A percentile compares a stretch with the other conserved stretches of the same genome.
phyloP scores from a whole-genome alignment of 2,113 vertebrate species.

The Rhynchomys soricoides region DNA sequence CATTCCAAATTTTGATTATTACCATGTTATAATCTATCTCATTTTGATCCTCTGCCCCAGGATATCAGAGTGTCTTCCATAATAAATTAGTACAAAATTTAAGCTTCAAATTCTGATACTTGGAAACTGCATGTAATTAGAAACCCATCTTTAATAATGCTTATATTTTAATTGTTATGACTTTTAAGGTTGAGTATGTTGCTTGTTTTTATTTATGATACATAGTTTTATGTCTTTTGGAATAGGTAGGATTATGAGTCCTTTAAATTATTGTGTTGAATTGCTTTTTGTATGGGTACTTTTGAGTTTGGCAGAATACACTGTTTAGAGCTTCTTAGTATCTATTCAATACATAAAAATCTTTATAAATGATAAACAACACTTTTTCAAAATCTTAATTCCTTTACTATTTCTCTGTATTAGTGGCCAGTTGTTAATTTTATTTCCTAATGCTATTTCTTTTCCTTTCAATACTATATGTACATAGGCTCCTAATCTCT shows the following conservation, averaged over 20 bases:
- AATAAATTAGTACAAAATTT: neutral
- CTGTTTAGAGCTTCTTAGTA: neutral
- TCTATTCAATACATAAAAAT: neutral
- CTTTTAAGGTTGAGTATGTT: neutral
- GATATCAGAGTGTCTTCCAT: neutral
- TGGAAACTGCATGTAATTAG: neutral
- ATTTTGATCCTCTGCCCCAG: neutral
- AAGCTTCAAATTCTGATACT: neutral
- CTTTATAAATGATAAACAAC: too few relatives aligned
- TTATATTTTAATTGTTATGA: neutral
- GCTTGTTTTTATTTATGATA: neutral
- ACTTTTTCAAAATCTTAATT: neutral
- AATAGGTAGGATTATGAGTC: neutral
- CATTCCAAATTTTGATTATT: neutral
- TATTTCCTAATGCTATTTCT: neutral
- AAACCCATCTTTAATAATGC: constrained; percentile 23
- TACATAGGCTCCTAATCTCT: neutral
- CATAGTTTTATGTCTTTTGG: neutral
- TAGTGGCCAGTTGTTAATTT: neutral
- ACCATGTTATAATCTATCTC: neutral
- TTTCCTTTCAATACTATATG: neutral
- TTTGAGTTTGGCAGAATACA: neutral
- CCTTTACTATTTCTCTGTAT: too few relatives aligned
- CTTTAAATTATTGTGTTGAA: neutral
- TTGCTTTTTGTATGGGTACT: neutral